Evolutionary conservation across 2,113 vertebrate genomes (phyloP).

Genomic region (Delphinapterus leucas): DNA sequence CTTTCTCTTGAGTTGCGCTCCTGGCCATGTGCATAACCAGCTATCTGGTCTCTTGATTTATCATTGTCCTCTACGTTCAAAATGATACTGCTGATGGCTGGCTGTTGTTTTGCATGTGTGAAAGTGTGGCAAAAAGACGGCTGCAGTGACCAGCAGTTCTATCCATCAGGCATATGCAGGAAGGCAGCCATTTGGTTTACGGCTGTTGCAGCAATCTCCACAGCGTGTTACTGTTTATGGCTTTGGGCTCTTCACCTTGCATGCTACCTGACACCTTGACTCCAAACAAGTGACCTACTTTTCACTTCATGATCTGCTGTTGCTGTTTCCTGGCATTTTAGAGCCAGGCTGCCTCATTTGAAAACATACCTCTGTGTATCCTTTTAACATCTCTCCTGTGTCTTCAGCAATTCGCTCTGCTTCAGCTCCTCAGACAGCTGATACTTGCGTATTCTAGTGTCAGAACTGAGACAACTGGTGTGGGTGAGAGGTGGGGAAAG

Average conservation of each 20-base stretch:
- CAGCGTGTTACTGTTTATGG: constrained; percentile 22
- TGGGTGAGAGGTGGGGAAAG: not conserved
- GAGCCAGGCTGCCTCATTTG: constrained; percentile 28
- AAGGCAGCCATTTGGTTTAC: not conserved
- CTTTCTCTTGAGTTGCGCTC: not conserved
- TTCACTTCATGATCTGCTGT: constrained; percentile 24
- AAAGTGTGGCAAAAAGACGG: not conserved
- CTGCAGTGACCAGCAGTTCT: not conserved
- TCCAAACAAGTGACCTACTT: constrained; percentile 52
- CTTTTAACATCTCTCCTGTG: constrained; percentile 15
- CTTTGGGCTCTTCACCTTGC: constrained; percentile 13
- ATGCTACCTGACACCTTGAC: constrained; percentile 11
- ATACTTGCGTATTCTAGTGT: constrained; percentile 18
- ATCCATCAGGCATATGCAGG: rapidly evolving
- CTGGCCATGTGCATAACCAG: not conserved
- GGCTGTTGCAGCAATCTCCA: not conserved
- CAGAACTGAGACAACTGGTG: not conserved
- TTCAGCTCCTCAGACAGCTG: constrained; percentile 50
- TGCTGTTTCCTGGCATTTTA: constrained; percentile 38
- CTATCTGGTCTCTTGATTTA: not conserved
- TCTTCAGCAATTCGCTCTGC: not conserved
- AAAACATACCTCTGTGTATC: constrained; percentile 31
- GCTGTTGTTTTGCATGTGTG: not conserved
- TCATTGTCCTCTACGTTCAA: not conserved
- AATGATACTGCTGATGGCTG: not conserved